Percentiles rank a stretch among this genome's conserved stretches.
These are phyloP conservation scores for Diabrotica balteata DNA, from an alignment of 2,888 invertebrate species.

Conservation along the genomic window DNA sequence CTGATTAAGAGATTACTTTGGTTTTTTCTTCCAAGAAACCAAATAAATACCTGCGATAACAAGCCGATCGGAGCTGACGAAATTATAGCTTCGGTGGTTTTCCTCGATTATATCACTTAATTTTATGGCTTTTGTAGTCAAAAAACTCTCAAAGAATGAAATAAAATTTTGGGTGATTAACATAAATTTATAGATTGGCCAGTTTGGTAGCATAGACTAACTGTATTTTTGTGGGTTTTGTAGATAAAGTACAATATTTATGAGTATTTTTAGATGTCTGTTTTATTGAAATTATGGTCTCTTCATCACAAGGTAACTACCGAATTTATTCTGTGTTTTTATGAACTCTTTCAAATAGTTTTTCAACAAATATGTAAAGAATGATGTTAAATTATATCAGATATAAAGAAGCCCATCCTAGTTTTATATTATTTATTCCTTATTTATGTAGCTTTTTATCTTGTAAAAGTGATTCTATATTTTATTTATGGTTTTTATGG, in stretches of 20 bases:
- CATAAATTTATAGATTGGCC: conserved; percentile 16
- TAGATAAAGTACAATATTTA: conserved; percentile 6
- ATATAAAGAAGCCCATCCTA: too few species aligned
- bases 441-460: too few species aligned
- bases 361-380: too few species aligned
- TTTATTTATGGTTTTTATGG: too few species aligned
- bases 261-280: conserved; percentile 2
- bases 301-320: conserved; percentile 1
- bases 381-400: too few species aligned
- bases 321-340: neutral
- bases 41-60: conserved; percentile 7
- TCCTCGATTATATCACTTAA: conserved; percentile 6
- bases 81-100: conserved; percentile 1
- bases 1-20: conserved; percentile 3
- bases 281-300: conserved; percentile 6
- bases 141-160: conserved; percentile 8
- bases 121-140: conserved; percentile 14
- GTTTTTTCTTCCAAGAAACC: conserved; percentile 5
- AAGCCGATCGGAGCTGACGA: conserved; percentile 5
- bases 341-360: too few species aligned
- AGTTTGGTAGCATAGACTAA: conserved; percentile 16
- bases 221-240: conserved; percentile 10
- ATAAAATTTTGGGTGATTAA: conserved; percentile 13
- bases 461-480: too few species aligned
- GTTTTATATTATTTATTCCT: too few species aligned